A percentile compares a stretch with the other conserved stretches of the same genome.
These are phyloP conservation scores for Dusona sp. DNA, from an alignment of 2,888 invertebrate genomes.

Conservation along the genomic window DNA sequence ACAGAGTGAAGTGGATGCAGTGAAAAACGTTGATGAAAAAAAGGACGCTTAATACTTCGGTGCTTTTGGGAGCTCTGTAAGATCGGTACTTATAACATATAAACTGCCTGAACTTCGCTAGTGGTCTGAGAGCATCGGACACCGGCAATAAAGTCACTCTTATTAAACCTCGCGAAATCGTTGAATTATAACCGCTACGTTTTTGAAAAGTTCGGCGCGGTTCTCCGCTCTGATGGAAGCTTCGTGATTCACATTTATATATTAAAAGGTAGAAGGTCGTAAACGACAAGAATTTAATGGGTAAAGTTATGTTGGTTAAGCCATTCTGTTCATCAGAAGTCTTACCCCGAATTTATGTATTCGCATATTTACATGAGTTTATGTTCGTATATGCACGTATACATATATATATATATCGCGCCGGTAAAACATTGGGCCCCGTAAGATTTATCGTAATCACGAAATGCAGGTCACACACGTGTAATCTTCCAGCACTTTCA, in stretches of 20 bases:
- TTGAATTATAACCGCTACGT: constrained; percentile 54
- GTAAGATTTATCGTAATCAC: constrained; percentile 67
- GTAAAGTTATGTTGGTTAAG: constrained; percentile 14
- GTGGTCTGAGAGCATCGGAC: constrained; percentile 34
- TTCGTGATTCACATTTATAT: constrained; percentile 22
- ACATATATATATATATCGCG: neutral
- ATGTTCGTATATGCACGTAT: neutral
- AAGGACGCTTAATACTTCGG: constrained; percentile 5
- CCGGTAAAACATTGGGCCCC: constrained; percentile 45
- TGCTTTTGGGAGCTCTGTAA: constrained; percentile 24
- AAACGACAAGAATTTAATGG: constrained; percentile 2
- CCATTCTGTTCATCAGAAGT: constrained; percentile 22
- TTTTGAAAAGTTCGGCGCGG: constrained; percentile 32
- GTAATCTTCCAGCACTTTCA: constrained; percentile 16
- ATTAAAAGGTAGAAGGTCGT: constrained; percentile 8
- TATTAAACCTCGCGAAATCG: constrained; percentile 52
- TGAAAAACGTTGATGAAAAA: constrained; percentile 21
- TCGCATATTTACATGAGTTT: neutral
- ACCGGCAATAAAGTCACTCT: constrained; percentile 62
- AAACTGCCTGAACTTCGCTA: constrained; percentile 6
- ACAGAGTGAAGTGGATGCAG: constrained; percentile 23
- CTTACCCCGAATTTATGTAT: neutral
- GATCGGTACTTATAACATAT: constrained; percentile 12
- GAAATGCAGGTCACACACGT: constrained; percentile 60
- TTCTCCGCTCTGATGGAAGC: constrained; percentile 15